Conservation (phyloP, 1,140 invertebrate species). For the Ceratoteleas bidentatus region DNA sequence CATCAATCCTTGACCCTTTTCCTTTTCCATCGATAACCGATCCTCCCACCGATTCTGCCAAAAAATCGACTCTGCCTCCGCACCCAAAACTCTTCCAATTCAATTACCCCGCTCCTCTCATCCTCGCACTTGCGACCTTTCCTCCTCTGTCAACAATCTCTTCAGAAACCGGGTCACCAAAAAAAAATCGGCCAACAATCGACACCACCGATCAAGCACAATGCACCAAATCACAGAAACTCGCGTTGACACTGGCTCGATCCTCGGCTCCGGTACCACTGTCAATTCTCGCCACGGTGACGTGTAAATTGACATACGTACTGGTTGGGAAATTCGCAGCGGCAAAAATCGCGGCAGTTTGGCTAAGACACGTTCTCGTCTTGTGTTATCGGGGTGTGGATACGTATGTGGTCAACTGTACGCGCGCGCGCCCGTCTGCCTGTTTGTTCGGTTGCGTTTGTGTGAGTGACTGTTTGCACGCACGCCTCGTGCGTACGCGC, state of each 20-base stretch:
- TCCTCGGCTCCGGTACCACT: slow-evolving; percentile 58
- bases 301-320: slow-evolving; percentile 66
- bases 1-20: too few relatives aligned
- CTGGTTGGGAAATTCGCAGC: slow-evolving; percentile 52
- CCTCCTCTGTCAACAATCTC: slow-evolving; percentile 39
- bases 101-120: slow-evolving; percentile 7
- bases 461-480: slow-evolving; percentile 39
- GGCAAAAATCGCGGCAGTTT: slow-evolving; percentile 49
- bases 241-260: slow-evolving; percentile 60
- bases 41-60: too few relatives aligned
- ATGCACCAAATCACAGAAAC: slow-evolving; percentile 61
- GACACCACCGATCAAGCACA: slow-evolving; percentile 50
- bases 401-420: slow-evolving; percentile 36
- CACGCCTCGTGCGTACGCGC: slow-evolving; percentile 63
- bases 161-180: slow-evolving; percentile 53
- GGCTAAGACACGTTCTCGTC: slow-evolving; percentile 43
- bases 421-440: slow-evolving; percentile 18
- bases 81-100: slow-evolving; percentile 28
- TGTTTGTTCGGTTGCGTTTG: slow-evolving; percentile 17
- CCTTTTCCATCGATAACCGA: too few relatives aligned
- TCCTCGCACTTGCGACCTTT: not conserved
- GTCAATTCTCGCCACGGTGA: slow-evolving; percentile 62
- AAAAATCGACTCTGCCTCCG: too few relatives aligned
- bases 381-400: slow-evolving; percentile 44
- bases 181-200: slow-evolving; percentile 28